These are phyloP conservation scores for Aphis craccivora DNA, from an alignment of 1,140 invertebrate genomes.

Conservation along the genomic window DNA sequence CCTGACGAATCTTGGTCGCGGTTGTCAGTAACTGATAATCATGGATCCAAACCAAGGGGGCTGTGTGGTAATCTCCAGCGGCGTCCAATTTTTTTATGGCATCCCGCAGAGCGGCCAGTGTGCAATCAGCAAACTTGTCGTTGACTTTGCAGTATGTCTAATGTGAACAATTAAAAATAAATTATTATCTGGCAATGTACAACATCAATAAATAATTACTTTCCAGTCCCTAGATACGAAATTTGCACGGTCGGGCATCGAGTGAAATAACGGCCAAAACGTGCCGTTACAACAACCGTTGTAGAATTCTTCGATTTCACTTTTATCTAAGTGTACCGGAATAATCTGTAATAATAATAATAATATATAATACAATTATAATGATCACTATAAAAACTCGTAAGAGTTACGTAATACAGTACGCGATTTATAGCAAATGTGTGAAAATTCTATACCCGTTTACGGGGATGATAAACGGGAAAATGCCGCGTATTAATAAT, in stretches of 20 bases:
- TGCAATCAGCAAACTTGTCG: constrained; percentile 81
- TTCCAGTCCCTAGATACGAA: constrained; percentile 83
- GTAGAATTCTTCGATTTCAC: constrained; percentile 84
- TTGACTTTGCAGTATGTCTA: constrained; percentile 81
- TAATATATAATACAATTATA: constrained; percentile 35
- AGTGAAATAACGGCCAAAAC: constrained; percentile 91
- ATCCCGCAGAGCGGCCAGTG: constrained; percentile 72
- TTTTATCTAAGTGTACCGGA: constrained; percentile 77
- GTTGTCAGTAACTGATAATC: constrained; percentile 92
- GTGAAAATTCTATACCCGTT: neutral
- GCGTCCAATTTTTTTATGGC: constrained; percentile 68
- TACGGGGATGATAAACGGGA: neutral
- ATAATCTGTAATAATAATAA: constrained; percentile 72
- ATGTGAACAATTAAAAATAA: constrained; percentile 35
- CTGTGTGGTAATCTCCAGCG: constrained; percentile 68
- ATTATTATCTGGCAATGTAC: neutral
- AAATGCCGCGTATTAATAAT: neutral
- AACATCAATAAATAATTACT: constrained; percentile 61
- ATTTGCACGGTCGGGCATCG: constrained; percentile 82
- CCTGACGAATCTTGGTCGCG: constrained; percentile 86
- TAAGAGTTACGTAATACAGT: neutral
- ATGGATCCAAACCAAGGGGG: constrained; percentile 84
- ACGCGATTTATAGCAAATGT: neutral
- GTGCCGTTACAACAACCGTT: constrained; percentile 92
- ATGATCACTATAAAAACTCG: neutral